A percentile compares a stretch with the other conserved stretches of the same genome.
Evolutionary conservation across 2,797 vertebrate genomes (phyloP).

Genomic region (Rachycentron canadum): DNA sequence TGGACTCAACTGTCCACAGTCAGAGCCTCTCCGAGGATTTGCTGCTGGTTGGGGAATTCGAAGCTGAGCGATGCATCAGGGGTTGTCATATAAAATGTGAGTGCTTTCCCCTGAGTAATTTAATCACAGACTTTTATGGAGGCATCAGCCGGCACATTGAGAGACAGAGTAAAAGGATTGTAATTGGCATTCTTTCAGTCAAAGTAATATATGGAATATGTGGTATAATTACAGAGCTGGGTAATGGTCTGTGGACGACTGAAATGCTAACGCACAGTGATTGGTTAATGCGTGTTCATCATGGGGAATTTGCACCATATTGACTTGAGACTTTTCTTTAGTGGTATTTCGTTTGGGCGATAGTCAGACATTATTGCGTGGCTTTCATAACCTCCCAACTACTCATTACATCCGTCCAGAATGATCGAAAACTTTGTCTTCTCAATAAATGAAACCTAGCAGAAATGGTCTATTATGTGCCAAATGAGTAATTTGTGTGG

Average conservation of each 20-base stretch:
- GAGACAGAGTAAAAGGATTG: conserved; percentile 77
- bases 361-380: conserved; percentile 43
- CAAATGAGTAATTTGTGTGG: conserved; percentile 76
- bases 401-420: conserved; percentile 39
- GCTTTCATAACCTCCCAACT: conserved; percentile 48
- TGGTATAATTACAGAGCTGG: conserved; percentile 75
- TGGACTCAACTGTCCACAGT: conserved; percentile 69
- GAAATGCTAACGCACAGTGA: conserved; percentile 69
- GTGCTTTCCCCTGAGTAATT: conserved; percentile 81
- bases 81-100: conserved; percentile 81
- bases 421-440: conserved; percentile 65
- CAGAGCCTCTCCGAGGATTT: conserved; percentile 73
- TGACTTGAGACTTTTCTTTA: conserved; percentile 65
- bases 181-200: conserved; percentile 83
- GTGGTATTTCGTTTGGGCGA: conserved; percentile 58
- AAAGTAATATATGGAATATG: conserved; percentile 81
- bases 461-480: conserved; percentile 59
- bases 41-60: conserved; percentile 73
- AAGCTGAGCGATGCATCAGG: conserved; percentile 72
- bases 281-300: conserved; percentile 73
- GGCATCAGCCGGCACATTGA: conserved; percentile 74
- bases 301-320: conserved; percentile 60
- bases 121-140: conserved; percentile 80
- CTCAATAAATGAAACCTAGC: conserved; percentile 80
- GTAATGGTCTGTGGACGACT: conserved; percentile 68